These are phyloP conservation scores for Hemaris fuciformis DNA, from an alignment of 2,888 invertebrate species.

Conservation along the genomic window DNA sequence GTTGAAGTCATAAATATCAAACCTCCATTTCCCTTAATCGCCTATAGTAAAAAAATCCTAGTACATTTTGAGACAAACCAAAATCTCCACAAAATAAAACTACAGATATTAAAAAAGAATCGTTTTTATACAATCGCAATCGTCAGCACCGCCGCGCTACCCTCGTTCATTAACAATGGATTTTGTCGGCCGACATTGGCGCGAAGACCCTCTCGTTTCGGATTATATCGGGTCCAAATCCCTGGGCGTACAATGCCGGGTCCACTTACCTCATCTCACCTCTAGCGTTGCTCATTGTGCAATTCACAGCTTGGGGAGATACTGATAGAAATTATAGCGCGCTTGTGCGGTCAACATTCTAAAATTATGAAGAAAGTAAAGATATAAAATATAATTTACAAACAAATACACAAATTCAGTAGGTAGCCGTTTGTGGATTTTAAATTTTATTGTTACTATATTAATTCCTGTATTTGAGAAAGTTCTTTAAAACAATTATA, in stretches of 20 bases:
- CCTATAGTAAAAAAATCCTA: too few species aligned
- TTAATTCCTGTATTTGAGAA: too few species aligned
- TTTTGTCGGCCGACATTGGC: slow-evolving; percentile 41
- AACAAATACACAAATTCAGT: too few species aligned
- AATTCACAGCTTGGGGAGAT: slow-evolving; percentile 35
- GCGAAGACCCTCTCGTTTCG: slow-evolving; percentile 55
- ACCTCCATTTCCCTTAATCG: too few species aligned
- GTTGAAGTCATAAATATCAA: too few species aligned
- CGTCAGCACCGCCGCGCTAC: slow-evolving; percentile 18
- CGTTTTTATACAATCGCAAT: slow-evolving; percentile 6
- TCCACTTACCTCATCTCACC: slow-evolving; percentile 51
- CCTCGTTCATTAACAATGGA: slow-evolving; percentile 70
- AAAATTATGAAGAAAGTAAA: background rate
- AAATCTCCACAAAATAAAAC: background rate
- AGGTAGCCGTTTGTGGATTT: too few species aligned
- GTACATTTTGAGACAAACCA: background rate
- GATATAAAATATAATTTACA: too few species aligned
- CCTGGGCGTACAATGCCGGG: slow-evolving; percentile 55
- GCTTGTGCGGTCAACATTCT: background rate
- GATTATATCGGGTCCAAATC: slow-evolving; percentile 70
- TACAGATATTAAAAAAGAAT: background rate
- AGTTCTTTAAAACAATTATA: too few species aligned
- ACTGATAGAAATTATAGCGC: slow-evolving; percentile 20
- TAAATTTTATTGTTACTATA: too few species aligned
- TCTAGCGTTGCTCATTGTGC: slow-evolving; percentile 56